A percentile compares a stretch with the other conserved stretches of the same genome.
Conservation (phyloP, 1,140 invertebrate species). For the Lepidurus packardi region DNA sequence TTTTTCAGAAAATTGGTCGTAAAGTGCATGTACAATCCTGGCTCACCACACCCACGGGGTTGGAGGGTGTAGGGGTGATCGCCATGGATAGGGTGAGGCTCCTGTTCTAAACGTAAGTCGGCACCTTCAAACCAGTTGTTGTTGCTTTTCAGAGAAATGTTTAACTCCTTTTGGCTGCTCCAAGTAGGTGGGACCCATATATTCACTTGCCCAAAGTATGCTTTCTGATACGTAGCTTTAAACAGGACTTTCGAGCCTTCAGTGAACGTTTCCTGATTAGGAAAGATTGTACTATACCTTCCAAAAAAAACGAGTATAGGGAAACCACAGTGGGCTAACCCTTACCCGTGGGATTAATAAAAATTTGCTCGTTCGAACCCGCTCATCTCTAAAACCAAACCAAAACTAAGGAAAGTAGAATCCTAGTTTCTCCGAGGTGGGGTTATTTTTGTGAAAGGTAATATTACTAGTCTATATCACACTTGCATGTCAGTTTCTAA, state of each 20-base stretch:
- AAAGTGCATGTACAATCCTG: conserved; percentile 41
- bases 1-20: conserved; percentile 38
- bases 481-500: no score
- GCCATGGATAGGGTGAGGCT: conserved; percentile 33
- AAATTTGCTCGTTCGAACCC: no score
- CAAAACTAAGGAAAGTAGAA: no score
- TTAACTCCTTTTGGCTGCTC: not conserved
- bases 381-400: no score
- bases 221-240: not conserved
- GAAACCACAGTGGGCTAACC: no score
- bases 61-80: conserved; percentile 43
- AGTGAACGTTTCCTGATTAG: not conserved
- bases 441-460: no score
- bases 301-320: no score
- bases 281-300: no score
- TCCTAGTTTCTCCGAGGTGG: no score
- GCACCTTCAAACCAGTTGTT: not conserved
- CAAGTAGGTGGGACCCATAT: not conserved
- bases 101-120: not conserved
- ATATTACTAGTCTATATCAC: no score
- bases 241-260: not conserved
- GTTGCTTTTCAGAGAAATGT: not conserved
- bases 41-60: conserved; percentile 41
- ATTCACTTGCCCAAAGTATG: not conserved
- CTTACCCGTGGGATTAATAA: no score